A percentile compares a stretch with the other conserved stretches of the same genome.
These are phyloP conservation scores for Anabas testudineus DNA, from an alignment of 2,797 vertebrate species.

Conservation along the genomic window DNA sequence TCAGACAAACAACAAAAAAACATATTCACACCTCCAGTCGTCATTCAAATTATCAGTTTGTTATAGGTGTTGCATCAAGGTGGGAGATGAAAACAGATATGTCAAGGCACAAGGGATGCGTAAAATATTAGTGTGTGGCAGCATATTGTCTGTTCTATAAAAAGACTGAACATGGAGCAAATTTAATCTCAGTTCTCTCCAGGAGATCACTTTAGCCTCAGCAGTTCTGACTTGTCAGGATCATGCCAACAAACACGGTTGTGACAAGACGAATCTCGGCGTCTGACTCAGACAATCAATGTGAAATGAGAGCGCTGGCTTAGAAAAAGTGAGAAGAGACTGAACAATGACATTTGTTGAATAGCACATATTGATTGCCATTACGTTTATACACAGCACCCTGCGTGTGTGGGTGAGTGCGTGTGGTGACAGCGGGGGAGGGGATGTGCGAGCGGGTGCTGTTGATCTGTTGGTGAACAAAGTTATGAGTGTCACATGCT, in stretches of 20 bases:
- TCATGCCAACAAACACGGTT: conserved; percentile 32
- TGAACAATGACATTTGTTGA: conserved; percentile 41
- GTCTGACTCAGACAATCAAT: conserved; percentile 24
- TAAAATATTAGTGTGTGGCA: conserved; percentile 31
- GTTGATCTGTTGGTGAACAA: conserved; percentile 24
- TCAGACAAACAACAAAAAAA: conserved; percentile 30
- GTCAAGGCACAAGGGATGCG: conserved; percentile 22
- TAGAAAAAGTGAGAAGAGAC: conserved; percentile 6
- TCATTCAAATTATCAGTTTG: conserved; percentile 60
- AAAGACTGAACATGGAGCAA: conserved; percentile 49
- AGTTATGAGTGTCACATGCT: conserved; percentile 48
- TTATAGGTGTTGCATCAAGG: conserved; percentile 62
- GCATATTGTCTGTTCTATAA: conserved; percentile 38
- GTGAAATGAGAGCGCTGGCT: conserved; percentile 1
- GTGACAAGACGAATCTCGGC: conserved; percentile 12
- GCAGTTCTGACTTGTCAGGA: conserved; percentile 38
- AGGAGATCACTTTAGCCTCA: conserved; percentile 49
- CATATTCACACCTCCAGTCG: conserved; percentile 18
- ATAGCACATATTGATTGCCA: conserved; percentile 29
- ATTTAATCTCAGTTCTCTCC: conserved; percentile 60
- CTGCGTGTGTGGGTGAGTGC: neutral
- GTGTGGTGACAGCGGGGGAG: conserved; percentile 8
- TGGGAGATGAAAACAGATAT: conserved; percentile 55
- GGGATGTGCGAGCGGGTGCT: conserved; percentile 19
- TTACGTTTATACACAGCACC: neutral